Conservation (phyloP, 2,888 invertebrate species). For the Choreutis nemorana region DNA sequence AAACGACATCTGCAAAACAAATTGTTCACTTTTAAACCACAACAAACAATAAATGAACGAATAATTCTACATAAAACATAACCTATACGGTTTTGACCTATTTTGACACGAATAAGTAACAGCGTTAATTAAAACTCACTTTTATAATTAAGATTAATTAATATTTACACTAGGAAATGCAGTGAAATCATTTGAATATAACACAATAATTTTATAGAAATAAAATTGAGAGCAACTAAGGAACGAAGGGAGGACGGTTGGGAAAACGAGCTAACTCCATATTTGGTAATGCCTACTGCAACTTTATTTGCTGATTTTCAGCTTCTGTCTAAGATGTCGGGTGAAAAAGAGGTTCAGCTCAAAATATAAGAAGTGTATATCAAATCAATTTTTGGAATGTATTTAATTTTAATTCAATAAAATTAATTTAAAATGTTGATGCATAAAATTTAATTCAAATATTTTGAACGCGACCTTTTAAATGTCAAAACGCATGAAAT, state of each 20-base stretch:
- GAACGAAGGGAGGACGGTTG: conserved; percentile 66
- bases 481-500: conserved; percentile 15
- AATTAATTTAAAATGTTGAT: too few relatives aligned
- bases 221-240: conserved; percentile 62
- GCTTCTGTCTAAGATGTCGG: too few relatives aligned
- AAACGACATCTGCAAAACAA: conserved; percentile 85
- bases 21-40: conserved; percentile 40
- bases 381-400: conserved; percentile 7
- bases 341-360: too few relatives aligned
- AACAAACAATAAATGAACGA: conserved; percentile 36
- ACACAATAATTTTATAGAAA: conserved; percentile 42
- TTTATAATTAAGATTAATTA: conserved; percentile 43
- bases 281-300: conserved; percentile 72
- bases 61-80: conserved; percentile 53
- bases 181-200: conserved; percentile 60
- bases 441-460: too few relatives aligned
- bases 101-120: conserved; percentile 45
- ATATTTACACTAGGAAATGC: conserved; percentile 47
- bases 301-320: conserved; percentile 41
- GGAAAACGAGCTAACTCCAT: conserved; percentile 73
- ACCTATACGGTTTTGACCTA: conserved; percentile 60
- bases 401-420: conserved; percentile 5
- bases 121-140: conserved; percentile 43
- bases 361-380: conserved; percentile 7
- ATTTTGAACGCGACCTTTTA: conserved; percentile 34